Evolutionary conservation across 2,797 vertebrate genomes (phyloP), one percentile per base, ranked within the genome.

Genomic region (Cephalopachus bancanus): DNA sequence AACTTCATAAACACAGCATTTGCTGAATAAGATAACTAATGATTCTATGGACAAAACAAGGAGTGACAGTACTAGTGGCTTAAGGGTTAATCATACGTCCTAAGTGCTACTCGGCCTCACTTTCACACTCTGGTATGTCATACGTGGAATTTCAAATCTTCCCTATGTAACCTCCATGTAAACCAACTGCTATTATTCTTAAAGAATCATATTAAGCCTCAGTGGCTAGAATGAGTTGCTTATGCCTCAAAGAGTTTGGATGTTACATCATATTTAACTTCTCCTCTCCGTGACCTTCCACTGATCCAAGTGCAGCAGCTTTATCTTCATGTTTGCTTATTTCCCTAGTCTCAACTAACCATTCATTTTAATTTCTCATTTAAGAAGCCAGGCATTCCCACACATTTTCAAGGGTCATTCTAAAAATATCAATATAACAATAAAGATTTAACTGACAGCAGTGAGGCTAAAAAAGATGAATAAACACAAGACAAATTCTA

Each of bases 351-450:
- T 37, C 79, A 93, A 60, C 1, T 89, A 59, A 53, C 11, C 26
- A 72, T 51, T 80, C 28, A 71, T 87, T 94, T 89, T 85, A 78
- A 79, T 92, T 71, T 88, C 16, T 44, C 88, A 74, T 60, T 69
- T 92, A 57, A 94, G n/a, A 59, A 19, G 49, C 79, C 93, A 89
- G 14, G 44, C 26, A 87, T 72, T 64, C 11, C 8, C n/a, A 80
- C 14, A 64, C 12, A 94, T 91, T 65, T 83, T 86, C 65, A 91
- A 72, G 1, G 30, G 11, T 10, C 88, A 86, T 55, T 90, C 84
- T 96, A 87, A 94, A 89, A 95, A 57, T 72, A 57, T 24, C 49
- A 62, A 2, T 49, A 8, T 30, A 90, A 59, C 24, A 92, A 10
- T 16, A 80, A 88, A 76, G 26, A 88, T 65, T 69, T 33, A 44